Evolutionary conservation across 2,113 vertebrate species (phyloP).

Genomic region (Neoarius graeffei): DNA sequence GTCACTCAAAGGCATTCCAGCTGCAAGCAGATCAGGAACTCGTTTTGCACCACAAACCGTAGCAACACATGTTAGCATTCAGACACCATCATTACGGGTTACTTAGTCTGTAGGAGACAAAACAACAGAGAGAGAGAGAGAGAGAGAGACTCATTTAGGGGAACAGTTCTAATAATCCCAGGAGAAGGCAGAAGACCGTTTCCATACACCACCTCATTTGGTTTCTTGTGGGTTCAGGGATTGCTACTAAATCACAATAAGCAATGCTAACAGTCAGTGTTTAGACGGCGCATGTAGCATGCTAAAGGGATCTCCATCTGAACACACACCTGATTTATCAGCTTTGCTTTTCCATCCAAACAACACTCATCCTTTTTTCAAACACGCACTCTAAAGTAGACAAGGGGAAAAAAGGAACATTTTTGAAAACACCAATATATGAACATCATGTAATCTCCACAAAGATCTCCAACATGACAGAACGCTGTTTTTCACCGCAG

Average conservation of each 20-base stretch:
- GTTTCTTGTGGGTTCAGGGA: no score
- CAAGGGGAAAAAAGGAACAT: background rate
- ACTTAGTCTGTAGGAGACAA: background rate
- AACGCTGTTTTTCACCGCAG: background rate
- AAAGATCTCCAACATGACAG: background rate
- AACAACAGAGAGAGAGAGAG: no score
- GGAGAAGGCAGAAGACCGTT: background rate
- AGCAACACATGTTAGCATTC: constrained; percentile 22
- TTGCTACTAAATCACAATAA: background rate
- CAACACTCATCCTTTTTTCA: no score
- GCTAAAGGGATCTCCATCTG: background rate
- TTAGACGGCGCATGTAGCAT: no score
- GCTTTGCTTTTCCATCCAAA: no score
- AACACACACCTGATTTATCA: background rate
- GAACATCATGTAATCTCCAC: background rate
- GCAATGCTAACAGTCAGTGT: background rate
- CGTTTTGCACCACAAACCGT: background rate
- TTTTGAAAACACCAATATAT: background rate
- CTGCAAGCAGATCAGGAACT: background rate
- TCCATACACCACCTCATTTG: background rate
- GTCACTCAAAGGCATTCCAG: background rate
- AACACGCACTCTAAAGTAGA: background rate
- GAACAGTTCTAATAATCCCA: background rate
- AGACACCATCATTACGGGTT: background rate
- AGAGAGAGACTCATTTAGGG: no score